Evolutionary conservation across 2,888 invertebrate species (phyloP).

Genomic region (Unio delphinus): DNA sequence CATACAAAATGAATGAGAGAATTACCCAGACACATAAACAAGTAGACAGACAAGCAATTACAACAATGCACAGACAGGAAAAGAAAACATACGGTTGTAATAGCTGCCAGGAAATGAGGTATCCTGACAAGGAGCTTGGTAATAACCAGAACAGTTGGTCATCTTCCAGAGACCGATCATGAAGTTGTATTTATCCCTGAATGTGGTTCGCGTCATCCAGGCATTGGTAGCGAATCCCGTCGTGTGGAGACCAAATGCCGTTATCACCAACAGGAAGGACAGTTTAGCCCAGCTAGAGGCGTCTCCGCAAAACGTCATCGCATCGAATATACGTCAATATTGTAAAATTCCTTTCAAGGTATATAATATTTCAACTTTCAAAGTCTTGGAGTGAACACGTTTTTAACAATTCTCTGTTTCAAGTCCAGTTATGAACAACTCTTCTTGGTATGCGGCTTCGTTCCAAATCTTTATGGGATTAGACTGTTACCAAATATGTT

Average conservation of each 20-base stretch:
- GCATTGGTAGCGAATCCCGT: conserved; percentile 36
- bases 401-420: too few species aligned
- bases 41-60: neutral
- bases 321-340: too few species aligned
- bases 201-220: conserved; percentile 36
- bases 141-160: conserved; percentile 35
- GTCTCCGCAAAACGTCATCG: conserved; percentile 35
- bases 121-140: conserved; percentile 25
- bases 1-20: too few species aligned
- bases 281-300: conserved; percentile 40
- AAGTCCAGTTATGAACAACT: too few species aligned
- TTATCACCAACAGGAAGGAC: conserved; percentile 16
- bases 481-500: too few species aligned
- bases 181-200: conserved; percentile 25
- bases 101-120: conserved; percentile 15
- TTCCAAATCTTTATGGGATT: too few species aligned
- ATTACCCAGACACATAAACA: neutral
- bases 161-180: conserved; percentile 37
- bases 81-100: conserved; percentile 7
- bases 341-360: too few species aligned
- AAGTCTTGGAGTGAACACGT: too few species aligned
- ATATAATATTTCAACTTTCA: too few species aligned
- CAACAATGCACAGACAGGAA: neutral
- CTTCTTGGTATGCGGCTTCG: too few species aligned
- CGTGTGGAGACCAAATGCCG: conserved; percentile 26